These are phyloP conservation scores for Rhyzopertha dominica DNA, from an alignment of 1,140 invertebrate genomes.

Conservation along the genomic window DNA sequence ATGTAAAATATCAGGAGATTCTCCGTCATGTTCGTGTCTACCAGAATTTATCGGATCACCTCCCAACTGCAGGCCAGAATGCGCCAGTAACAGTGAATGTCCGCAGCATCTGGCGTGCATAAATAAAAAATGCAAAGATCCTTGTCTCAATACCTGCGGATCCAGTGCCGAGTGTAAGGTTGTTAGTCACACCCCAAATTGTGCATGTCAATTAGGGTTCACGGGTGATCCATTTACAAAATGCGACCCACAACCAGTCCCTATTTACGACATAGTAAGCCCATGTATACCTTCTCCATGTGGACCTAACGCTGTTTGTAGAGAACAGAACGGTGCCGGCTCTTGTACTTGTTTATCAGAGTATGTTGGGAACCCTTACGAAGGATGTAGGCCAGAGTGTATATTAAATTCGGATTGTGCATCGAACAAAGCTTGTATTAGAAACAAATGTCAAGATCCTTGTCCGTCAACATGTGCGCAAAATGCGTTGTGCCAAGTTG, in stretches of 20 bases:
- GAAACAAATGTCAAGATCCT: conserved; percentile 73
- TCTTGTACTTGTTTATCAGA: conserved; percentile 75
- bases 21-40: conserved; percentile 74
- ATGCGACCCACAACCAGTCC: conserved; percentile 46
- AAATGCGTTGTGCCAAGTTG: conserved; percentile 59
- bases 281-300: conserved; percentile 77
- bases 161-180: conserved; percentile 77
- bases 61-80: conserved; percentile 75
- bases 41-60: conserved; percentile 78
- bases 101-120: conserved; percentile 67
- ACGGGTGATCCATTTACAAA: conserved; percentile 68
- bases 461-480: conserved; percentile 71
- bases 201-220: conserved; percentile 68
- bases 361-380: conserved; percentile 73
- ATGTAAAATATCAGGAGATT: conserved; percentile 70
- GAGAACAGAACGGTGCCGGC: conserved; percentile 63
- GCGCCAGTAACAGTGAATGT: conserved; percentile 76
- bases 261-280: conserved; percentile 50
- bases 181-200: conserved; percentile 75
- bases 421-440: conserved; percentile 70
- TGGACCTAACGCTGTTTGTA: conserved; percentile 74
- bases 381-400: conserved; percentile 76
- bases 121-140: conserved; percentile 77
- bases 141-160: conserved; percentile 76
- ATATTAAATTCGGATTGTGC: conserved; percentile 76